A percentile compares a stretch with the other conserved stretches of the same genome.
phyloP scores from a whole-genome alignment of 2,888 invertebrate species.

The Troides oblongomaculatus region DNA sequence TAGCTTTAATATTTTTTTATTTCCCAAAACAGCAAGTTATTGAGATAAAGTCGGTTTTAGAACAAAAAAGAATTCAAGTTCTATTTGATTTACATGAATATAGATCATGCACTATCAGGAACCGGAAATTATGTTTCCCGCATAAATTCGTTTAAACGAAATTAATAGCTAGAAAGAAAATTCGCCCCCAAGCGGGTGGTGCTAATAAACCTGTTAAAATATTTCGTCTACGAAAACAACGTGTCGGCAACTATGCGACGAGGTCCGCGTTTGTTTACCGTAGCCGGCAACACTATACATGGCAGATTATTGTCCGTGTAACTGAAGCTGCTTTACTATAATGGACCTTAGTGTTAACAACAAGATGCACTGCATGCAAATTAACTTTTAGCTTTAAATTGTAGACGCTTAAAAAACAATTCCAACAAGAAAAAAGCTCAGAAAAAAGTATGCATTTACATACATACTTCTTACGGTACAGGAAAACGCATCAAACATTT shows the following conservation, averaged over 20 bases:
- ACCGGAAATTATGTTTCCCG: conserved; percentile 10
- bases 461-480: no score
- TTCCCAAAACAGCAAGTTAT: no score
- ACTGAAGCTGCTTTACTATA: conserved; percentile 18
- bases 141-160: conserved; percentile 20
- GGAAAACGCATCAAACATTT: no score
- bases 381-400: background rate
- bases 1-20: no score
- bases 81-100: background rate
- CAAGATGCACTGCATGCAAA: background rate
- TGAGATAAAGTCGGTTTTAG: no score
- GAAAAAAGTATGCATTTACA: no score
- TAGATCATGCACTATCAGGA: conserved; percentile 3
- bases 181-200: conserved; percentile 33
- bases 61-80: no score
- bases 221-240: conserved; percentile 50
- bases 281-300: conserved; percentile 27
- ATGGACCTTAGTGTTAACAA: conserved; percentile 32
- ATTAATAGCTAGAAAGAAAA: conserved; percentile 20
- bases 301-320: conserved; percentile 6
- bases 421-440: background rate
- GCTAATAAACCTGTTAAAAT: conserved; percentile 57
- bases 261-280: conserved; percentile 33
- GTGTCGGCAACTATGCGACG: conserved; percentile 40
- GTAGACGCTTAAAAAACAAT: background rate